These are phyloP conservation scores for Connochaetes taurinus DNA, from an alignment of 2,113 vertebrate genomes.

Conservation along the genomic window DNA sequence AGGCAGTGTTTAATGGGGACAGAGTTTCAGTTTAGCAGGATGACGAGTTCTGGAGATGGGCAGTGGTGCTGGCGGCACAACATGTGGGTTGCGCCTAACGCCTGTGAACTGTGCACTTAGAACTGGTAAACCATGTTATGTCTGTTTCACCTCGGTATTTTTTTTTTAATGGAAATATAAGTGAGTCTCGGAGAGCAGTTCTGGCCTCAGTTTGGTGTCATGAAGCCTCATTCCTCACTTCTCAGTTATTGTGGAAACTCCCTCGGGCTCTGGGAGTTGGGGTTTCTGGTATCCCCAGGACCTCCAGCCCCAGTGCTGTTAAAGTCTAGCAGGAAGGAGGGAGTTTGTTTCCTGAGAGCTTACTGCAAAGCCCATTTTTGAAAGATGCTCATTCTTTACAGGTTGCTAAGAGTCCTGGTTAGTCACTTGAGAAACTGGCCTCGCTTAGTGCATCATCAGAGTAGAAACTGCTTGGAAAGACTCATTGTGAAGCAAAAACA, in stretches of 20 bases:
- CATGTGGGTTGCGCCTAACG: not conserved
- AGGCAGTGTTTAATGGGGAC: not conserved
- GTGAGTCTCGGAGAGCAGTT: not conserved
- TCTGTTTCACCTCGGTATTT: accelerated
- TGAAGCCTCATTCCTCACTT: accelerated
- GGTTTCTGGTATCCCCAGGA: not conserved
- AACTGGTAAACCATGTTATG: not conserved
- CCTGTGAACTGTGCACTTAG: not conserved
- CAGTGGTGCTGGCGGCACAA: accelerated
- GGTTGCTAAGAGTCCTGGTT: not conserved
- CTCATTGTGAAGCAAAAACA: not conserved
- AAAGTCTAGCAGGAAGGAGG: not conserved
- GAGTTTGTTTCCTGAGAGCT: not conserved
- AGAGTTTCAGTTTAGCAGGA: not conserved
- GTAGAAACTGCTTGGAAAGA: not conserved
- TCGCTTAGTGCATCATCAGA: not conserved
- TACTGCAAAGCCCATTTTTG: not conserved
- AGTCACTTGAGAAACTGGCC: not conserved
- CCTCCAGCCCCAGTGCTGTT: accelerated
- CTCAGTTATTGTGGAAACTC: not conserved
- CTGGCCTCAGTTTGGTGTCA: not conserved
- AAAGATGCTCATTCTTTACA: not conserved
- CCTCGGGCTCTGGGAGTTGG: not conserved
- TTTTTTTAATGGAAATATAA: too few species aligned
- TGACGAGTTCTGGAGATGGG: not conserved